A percentile compares a stretch with the other conserved stretches of the same genome.
These are phyloP conservation scores for Thymelicus sylvestris DNA, from an alignment of 2,888 invertebrate genomes.

Conservation along the genomic window DNA sequence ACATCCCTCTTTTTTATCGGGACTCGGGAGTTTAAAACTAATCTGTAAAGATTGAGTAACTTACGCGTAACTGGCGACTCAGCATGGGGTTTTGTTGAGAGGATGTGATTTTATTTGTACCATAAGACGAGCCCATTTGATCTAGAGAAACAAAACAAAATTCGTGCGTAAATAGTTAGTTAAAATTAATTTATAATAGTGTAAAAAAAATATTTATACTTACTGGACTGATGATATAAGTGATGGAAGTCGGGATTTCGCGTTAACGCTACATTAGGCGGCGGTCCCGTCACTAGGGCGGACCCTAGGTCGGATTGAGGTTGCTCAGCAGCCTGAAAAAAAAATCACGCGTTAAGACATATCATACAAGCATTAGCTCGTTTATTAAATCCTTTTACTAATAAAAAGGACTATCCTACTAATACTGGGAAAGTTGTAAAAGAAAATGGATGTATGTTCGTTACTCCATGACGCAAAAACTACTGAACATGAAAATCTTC, in stretches of 20 bases:
- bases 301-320: slow-evolving; percentile 86
- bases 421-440: too few species aligned
- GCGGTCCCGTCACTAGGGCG: slow-evolving; percentile 92
- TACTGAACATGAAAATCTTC: too few species aligned
- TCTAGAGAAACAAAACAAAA: slow-evolving; percentile 56
- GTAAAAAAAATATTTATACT: slow-evolving; percentile 47
- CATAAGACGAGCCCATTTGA: slow-evolving; percentile 79
- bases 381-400: too few species aligned
- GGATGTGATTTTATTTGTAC: slow-evolving; percentile 86
- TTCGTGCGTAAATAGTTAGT: too few species aligned
- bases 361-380: too few species aligned
- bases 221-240: slow-evolving; percentile 73
- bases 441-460: too few species aligned
- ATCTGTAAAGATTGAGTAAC: slow-evolving; percentile 51
- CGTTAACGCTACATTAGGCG: slow-evolving; percentile 95
- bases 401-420: too few species aligned
- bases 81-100: slow-evolving; percentile 96
- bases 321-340: slow-evolving; percentile 85
- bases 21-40: too few species aligned
- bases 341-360: background rate
- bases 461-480: too few species aligned
- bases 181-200: background rate
- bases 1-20: too few species aligned
- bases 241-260: slow-evolving; percentile 83
- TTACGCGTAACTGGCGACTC: slow-evolving; percentile 92